Evolutionary conservation across 2,113 vertebrate species (phyloP), one percentile per base, ranked within the genome.

Genomic region (Plestiodon gilberti): DNA sequence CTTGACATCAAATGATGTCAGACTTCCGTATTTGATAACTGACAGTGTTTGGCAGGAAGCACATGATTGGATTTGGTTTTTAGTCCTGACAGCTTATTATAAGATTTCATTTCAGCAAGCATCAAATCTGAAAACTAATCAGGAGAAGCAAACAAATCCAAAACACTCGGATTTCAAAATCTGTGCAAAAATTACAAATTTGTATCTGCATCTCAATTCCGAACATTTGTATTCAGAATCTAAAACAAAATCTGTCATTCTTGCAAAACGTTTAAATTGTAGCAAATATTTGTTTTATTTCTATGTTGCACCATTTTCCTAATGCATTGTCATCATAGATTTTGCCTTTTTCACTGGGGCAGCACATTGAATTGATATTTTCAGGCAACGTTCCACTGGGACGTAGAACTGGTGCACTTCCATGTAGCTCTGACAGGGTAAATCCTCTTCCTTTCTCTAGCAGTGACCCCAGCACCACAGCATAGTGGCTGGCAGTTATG

Each of bases 231-330:
- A 14, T 30, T 71, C 35, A 61, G 22, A 33, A 40, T n/a, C 48
- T 57, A 52, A 79, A 59, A 28, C 55, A 61, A 79, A 70, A 71
- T 55, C 20, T 38, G 30, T n/a, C 14, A 78, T 3, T 4, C 28
- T 79, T 38, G 55, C 28, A 71, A 25, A 79, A 14, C 43, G n/a
- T 65, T 18, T 71, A 35, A 71, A 48, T 23, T 18, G 14, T 9
- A n/a, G 30, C 30, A 86, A 71, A 79, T 71, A 85, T 43, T 52
- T 76, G 59, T 75, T 85, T 85, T n/a, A 59, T 9, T 15, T 71
- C 30, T 48, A 17, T 71, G 61, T 85, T 25, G 23, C 43, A 18
- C 35, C 18, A 25, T 55, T 69, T 67, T 18, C 48, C 48, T 48
- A 69, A 78, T 67, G 23, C 2, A 1, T 22, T 77, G 43, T 52